Evolutionary conservation across 2,888 invertebrate species (phyloP), one percentile per base, ranked within the genome.

Genomic region (Hyalella azteca): DNA sequence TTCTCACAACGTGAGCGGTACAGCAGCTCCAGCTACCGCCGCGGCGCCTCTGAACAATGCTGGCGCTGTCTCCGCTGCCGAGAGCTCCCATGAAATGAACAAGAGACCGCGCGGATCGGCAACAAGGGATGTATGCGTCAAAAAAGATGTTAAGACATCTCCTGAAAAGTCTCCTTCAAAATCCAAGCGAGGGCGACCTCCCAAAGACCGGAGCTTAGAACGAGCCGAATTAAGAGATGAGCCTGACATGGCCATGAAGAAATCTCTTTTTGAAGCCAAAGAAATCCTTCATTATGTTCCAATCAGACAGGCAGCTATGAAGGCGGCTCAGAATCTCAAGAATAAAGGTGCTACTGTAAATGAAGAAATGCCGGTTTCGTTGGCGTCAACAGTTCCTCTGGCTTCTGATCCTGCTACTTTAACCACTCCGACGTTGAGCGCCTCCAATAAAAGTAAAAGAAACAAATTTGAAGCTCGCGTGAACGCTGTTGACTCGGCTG

Each of bases 291-390:
- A 81, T 11, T 82, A 82, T 36, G 95, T 95, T 59, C 95, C 95
- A 1, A 95, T 95, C 87, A 90, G 95, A 78, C 94, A 95, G 88
- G 95, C 95, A 40, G 95, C 95, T 39, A 95, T 95, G 87, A 95
- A 95, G 87, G 95, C 95, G 0, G 93, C 94, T 0, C 95, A 95
- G 88, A 95, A 82, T 59, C 48, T 84, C 49, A 84, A 84, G 73
- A 82, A 79, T 22, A 79, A 78, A 41, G 79, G 50, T 26, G 48
- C 75, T 29, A 50, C 41, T 19, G 73, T 41, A 2, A 19, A 80
- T 29, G 73, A 73, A 36, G 73, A 73, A 4, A 26, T 39, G 19
- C 29, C 75, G 7, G 15, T 19, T 11, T 19, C n/a, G 19, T 66
- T 66, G 36, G 32, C 66, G 19, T 22, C 11, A 5, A 66, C 66